Conservation (phyloP, 2,888 invertebrate species). For the Drosophila kokeensis region DNA sequence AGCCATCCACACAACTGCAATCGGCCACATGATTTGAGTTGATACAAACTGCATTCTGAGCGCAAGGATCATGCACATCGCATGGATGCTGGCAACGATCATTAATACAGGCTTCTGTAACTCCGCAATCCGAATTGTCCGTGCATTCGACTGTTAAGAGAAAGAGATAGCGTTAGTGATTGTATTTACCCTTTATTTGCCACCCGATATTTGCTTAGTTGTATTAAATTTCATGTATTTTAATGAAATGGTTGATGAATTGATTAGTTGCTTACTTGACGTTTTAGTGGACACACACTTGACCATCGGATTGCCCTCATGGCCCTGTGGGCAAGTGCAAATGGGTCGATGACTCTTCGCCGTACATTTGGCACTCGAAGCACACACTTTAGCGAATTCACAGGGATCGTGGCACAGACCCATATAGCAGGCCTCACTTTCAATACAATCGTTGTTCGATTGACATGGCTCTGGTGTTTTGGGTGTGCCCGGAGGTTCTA, state of each 20-base stretch:
- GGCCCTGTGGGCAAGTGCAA: conserved; percentile 92
- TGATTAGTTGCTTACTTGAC: conserved; percentile 88
- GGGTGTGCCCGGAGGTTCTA: conserved; percentile 90
- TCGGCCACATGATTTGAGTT: conserved; percentile 95
- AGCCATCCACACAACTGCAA: conserved; percentile 94
- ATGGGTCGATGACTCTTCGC: conserved; percentile 93
- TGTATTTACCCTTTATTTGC: not conserved
- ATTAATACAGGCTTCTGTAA: conserved; percentile 94
- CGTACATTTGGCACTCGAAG: conserved; percentile 90
- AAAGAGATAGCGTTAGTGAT: conserved; percentile 9
- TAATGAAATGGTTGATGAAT: conserved; percentile 61
- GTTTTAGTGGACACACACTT: conserved; percentile 90
- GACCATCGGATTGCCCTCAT: conserved; percentile 92
- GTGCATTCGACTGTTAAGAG: conserved; percentile 91
- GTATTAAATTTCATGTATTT: conserved; percentile 35
- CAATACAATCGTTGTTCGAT: conserved; percentile 93
- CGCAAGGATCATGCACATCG: conserved; percentile 93
- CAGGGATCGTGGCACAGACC: conserved; percentile 93
- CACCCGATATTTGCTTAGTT: conserved; percentile 16
- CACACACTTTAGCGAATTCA: conserved; percentile 92
- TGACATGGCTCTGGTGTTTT: conserved; percentile 92
- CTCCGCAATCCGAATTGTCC: conserved; percentile 93
- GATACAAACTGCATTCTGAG: conserved; percentile 93
- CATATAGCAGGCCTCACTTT: conserved; percentile 93
- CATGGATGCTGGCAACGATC: conserved; percentile 94